Base-by-base conservation (phyloP, 2,797 vertebrate species). In the Pagetopsis macropterus region DNA sequence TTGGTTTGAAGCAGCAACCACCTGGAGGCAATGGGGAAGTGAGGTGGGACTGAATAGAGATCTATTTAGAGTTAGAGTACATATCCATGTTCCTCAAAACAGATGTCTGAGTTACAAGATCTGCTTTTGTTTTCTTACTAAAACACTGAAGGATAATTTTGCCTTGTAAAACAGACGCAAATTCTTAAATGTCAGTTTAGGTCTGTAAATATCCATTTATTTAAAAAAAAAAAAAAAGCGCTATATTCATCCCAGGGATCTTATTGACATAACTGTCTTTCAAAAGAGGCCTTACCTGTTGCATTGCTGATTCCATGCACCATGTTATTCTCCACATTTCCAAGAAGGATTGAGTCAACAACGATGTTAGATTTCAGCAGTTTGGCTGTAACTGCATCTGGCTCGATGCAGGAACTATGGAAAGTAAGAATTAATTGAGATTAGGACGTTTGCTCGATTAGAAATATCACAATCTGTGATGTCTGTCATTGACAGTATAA, bases 1-100 rank as follows among this genome's bases (percentile, higher is more conserved):
- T 2, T 62, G 91, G 92, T 70, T 91, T 93, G 78, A 93, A 93
- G 83, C 92, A 93, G 70, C 89, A 93, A 3, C 92, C 92, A 8
- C 91, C 91, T 93, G 55, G 14, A 84, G 50, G 45, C 7, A 58
- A 45, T 1, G 27, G n/a, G 45, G 11, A 37, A 11, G 33, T 43
- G 21, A 13, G 23, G 44, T 52, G 17, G 17, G 46, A 40, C 11
- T 19, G 16, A 57, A 15, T 12, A 58, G 6, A 41, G 5, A 41
- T 41, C 12, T 58, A 1, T 9, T 56, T 11, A 31, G 54, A 0
- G 0, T 21, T 11, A 31, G 54, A 0, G 0, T 21, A 43, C 54
- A 43, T 1, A 21, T 43, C 19, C 19, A 43, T 15, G 13, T 27
- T 8, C 1, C 16, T 11, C 33, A 19, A 40, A 58, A 21, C n/a